phyloP scores from a whole-genome alignment of 2,888 invertebrate genomes.

The Elmis aenea region DNA sequence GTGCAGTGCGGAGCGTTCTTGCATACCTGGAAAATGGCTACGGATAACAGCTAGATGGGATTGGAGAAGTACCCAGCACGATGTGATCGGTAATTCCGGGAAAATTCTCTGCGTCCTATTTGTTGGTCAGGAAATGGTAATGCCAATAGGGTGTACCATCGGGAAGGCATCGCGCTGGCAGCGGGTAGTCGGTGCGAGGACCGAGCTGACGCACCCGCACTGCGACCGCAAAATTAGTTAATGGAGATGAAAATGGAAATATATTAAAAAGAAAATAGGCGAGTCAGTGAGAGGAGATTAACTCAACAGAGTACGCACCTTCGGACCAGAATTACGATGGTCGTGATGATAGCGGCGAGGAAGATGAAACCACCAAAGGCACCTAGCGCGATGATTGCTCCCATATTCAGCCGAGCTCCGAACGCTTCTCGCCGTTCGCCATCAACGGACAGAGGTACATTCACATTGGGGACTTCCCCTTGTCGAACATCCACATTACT shows the following conservation, averaged over 20 bases:
- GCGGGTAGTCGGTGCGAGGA: slow-evolving; percentile 48
- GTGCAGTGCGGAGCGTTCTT: slow-evolving; percentile 28
- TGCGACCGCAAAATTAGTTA: slow-evolving; percentile 27
- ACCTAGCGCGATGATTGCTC: slow-evolving; percentile 82
- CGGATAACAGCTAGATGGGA: slow-evolving; percentile 54
- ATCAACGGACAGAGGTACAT: slow-evolving; percentile 62
- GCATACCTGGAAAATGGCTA: slow-evolving; percentile 19
- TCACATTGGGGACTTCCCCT: slow-evolving; percentile 63
- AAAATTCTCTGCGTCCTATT: slow-evolving; percentile 79
- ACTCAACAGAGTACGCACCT: slow-evolving; percentile 57
- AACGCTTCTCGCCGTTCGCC: slow-evolving; percentile 54
- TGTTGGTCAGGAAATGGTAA: slow-evolving; percentile 92
- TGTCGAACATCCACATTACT: slow-evolving; percentile 49
- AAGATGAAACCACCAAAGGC: slow-evolving; percentile 90
- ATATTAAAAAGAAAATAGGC: slow-evolving; percentile 6
- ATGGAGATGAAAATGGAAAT: slow-evolving; percentile 8
- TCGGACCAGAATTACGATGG: slow-evolving; percentile 79
- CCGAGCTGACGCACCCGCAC: slow-evolving; percentile 46
- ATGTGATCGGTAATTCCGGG: slow-evolving; percentile 67
- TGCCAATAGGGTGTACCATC: slow-evolving; percentile 87
- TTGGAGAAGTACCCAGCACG: slow-evolving; percentile 87
- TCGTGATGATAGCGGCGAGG: slow-evolving; percentile 82
- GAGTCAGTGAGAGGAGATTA: slow-evolving; percentile 1
- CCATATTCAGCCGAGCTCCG: slow-evolving; percentile 72
- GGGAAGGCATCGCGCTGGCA: slow-evolving; percentile 64